A percentile compares a stretch with the other conserved stretches of the same genome.
Evolutionary conservation across 2,888 invertebrate species (phyloP).

Genomic region (Amphipyra berbera): DNA sequence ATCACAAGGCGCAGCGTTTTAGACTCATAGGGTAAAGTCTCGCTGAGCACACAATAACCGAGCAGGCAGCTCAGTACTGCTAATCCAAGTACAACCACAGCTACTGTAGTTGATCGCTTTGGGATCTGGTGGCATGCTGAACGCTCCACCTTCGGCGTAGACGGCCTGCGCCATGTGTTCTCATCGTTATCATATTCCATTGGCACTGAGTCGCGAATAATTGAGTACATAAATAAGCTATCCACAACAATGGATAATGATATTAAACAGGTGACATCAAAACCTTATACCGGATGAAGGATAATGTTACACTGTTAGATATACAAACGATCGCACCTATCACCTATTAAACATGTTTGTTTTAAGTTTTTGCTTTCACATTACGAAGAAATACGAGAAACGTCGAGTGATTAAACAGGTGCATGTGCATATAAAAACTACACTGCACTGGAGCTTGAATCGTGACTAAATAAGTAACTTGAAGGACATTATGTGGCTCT

Average conservation of each 20-base stretch:
- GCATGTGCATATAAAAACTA: background rate
- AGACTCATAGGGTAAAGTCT: slow-evolving; percentile 84
- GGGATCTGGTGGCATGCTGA: slow-evolving; percentile 78
- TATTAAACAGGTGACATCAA: slow-evolving; percentile 1
- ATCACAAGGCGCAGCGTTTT: slow-evolving; percentile 83
- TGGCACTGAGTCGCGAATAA: slow-evolving; percentile 60
- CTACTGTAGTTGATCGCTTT: slow-evolving; percentile 77
- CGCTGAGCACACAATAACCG: slow-evolving; percentile 85
- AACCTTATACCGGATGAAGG: slow-evolving; percentile 14
- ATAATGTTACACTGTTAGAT: slow-evolving; percentile 8
- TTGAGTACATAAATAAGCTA: slow-evolving; percentile 57
- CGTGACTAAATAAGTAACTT: background rate
- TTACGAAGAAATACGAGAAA: slow-evolving; percentile 13
- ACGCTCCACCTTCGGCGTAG: slow-evolving; percentile 68
- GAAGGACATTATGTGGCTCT: too few species aligned
- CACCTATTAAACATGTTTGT: slow-evolving; percentile 21
- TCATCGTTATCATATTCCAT: slow-evolving; percentile 86
- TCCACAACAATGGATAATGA: slow-evolving; percentile 16
- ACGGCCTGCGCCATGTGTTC: slow-evolving; percentile 80
- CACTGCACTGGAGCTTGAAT: background rate
- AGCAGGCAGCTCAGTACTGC: slow-evolving; percentile 86
- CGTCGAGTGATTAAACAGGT: slow-evolving; percentile 4
- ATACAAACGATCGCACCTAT: slow-evolving; percentile 17
- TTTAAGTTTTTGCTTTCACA: slow-evolving; percentile 14
- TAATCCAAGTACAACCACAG: slow-evolving; percentile 82